Evolutionary conservation across 2,113 vertebrate genomes (phyloP).

Genomic region (Sterna hirundo): DNA sequence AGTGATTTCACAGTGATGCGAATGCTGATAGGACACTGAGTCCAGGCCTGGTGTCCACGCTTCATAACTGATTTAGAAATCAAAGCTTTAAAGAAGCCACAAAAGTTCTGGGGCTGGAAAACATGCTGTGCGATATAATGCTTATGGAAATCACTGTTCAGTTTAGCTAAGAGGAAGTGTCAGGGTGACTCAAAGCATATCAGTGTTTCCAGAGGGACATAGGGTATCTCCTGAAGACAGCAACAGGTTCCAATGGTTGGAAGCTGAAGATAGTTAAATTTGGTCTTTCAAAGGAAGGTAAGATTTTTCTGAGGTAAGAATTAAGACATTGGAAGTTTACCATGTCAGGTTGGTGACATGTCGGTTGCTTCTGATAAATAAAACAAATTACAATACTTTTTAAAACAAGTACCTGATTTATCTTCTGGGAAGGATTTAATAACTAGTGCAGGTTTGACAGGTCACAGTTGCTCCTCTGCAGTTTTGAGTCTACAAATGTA

Average conservation of each 20-base stretch:
- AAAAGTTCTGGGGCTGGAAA: neutral
- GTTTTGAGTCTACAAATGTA: neutral
- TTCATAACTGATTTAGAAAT: neutral
- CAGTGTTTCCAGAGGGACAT: neutral
- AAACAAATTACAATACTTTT: neutral
- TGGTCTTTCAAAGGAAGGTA: neutral
- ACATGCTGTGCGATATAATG: accelerated
- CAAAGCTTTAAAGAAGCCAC: neutral
- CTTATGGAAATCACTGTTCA: neutral
- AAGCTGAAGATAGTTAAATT: neutral
- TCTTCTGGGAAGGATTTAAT: neutral
- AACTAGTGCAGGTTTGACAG: neutral
- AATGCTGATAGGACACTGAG: neutral
- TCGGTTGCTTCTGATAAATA: neutral
- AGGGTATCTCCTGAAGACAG: neutral
- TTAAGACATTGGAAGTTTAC: neutral
- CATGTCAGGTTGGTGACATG: neutral
- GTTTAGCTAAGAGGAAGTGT: neutral
- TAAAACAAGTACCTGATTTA: neutral
- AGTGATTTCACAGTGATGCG: neutral
- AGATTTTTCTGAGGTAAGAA: neutral
- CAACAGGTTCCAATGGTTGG: neutral
- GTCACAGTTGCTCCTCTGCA: neutral
- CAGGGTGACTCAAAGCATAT: neutral
- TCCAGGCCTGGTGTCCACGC: neutral